Conservation (phyloP, 2,113 vertebrate species). For the Pogona vitticeps region DNA sequence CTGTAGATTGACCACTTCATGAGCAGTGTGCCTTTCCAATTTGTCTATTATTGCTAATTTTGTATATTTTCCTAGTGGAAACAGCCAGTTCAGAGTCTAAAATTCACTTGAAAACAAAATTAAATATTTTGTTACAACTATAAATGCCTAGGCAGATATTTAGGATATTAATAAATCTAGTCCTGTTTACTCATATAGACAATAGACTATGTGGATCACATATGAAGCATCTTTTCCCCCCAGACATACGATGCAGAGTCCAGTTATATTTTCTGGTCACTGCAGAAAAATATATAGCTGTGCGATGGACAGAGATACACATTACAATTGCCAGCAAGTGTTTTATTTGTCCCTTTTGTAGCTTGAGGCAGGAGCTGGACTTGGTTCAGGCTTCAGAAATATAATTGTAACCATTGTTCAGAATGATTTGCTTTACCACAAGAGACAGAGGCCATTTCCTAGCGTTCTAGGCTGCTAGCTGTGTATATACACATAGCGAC, state of each 20-base stretch:
- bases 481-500: neutral
- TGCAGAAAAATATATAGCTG: neutral
- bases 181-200: neutral
- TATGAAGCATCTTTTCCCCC: neutral
- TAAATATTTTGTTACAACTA: neutral
- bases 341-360: conserved; percentile 19
- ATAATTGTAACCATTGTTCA: neutral
- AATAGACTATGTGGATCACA: neutral
- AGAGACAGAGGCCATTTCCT: neutral
- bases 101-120: neutral
- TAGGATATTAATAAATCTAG: conserved; percentile 48
- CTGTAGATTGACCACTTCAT: no score
- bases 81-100: neutral
- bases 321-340: conserved; percentile 13
- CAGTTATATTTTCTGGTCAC: conserved; percentile 2
- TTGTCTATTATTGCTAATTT: neutral
- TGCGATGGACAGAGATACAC: neutral
- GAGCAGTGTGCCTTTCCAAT: neutral
- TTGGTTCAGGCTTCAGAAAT: conserved; percentile 24
- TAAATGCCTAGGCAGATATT: neutral
- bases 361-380: neutral
- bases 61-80: neutral
- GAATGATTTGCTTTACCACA: conserved; percentile 14
- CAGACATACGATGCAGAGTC: neutral
- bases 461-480: neutral